Evolutionary conservation across 2,113 vertebrate species (phyloP).

Genomic region (Falco punctatus): DNA sequence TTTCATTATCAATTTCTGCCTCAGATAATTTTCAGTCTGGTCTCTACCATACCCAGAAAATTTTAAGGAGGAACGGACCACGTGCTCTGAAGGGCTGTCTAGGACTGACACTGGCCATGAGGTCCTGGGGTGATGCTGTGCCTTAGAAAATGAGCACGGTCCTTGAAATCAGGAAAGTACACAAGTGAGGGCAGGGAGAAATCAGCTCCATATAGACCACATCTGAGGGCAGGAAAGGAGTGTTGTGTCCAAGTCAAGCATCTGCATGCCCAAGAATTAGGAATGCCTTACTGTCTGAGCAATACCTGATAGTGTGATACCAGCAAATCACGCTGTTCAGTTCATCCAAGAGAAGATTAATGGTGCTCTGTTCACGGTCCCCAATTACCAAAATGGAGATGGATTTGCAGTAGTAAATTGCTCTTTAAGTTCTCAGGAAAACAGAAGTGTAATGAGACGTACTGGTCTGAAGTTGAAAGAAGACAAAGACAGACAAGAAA

Average conservation of each 20-base stretch:
- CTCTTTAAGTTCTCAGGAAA: not conserved
- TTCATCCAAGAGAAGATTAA: not conserved
- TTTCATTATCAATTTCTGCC: not conserved
- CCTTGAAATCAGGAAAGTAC: not conserved
- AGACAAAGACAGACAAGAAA: not conserved
- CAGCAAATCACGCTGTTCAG: not conserved
- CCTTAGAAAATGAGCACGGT: rapidly evolving
- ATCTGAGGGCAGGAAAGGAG: not conserved
- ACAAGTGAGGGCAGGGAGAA: not conserved
- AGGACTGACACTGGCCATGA: rapidly evolving
- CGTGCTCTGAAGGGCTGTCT: not conserved
- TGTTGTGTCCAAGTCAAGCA: not conserved
- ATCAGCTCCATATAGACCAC: not conserved
- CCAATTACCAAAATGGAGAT: not conserved
- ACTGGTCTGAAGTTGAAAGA: not conserved
- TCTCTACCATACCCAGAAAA: not conserved
- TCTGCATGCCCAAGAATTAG: not conserved
- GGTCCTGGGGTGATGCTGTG: not conserved
- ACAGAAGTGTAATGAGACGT: not conserved
- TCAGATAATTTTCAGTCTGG: not conserved
- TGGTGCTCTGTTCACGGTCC: not conserved
- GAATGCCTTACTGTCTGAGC: not conserved
- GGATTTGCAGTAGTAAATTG: not conserved
- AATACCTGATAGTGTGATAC: not conserved
- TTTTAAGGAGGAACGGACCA: not conserved